These are phyloP conservation scores for Martes martes DNA, from an alignment of 2,113 vertebrate genomes.

Conservation along the genomic window DNA sequence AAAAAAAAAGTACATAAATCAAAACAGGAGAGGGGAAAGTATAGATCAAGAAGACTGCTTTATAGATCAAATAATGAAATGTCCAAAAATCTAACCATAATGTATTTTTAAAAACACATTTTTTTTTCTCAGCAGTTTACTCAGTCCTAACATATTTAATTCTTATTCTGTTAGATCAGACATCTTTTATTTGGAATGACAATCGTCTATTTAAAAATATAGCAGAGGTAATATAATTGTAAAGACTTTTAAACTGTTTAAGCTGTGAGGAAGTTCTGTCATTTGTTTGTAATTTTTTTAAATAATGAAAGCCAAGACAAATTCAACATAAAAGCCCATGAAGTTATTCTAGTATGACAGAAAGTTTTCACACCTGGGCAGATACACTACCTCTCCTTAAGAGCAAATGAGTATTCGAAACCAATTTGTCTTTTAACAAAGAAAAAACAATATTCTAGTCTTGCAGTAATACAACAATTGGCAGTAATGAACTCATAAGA, in stretches of 20 bases:
- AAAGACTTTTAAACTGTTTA: neutral
- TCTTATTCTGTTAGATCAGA: neutral
- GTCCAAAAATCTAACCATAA: neutral
- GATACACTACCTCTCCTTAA: neutral
- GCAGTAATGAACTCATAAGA: neutral
- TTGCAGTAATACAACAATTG: neutral
- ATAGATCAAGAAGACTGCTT: neutral
- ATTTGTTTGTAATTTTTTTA: neutral
- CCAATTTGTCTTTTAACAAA: constrained; percentile 19
- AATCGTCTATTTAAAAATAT: neutral
- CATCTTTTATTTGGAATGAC: neutral
- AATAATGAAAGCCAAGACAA: neutral
- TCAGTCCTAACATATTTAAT: neutral
- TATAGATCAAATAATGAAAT: neutral
- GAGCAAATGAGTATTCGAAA: neutral
- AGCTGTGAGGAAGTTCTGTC: neutral
- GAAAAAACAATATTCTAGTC: neutral
- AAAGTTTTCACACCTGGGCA: neutral
- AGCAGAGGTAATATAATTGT: neutral
- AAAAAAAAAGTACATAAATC: neutral
- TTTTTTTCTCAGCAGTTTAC: neutral
- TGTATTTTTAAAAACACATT: neutral
- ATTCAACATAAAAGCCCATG: neutral
- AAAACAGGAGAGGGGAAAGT: neutral
- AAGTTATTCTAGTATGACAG: neutral